Conservation (phyloP, 2,113 vertebrate genomes). For the Alouatta palliata region DNA sequence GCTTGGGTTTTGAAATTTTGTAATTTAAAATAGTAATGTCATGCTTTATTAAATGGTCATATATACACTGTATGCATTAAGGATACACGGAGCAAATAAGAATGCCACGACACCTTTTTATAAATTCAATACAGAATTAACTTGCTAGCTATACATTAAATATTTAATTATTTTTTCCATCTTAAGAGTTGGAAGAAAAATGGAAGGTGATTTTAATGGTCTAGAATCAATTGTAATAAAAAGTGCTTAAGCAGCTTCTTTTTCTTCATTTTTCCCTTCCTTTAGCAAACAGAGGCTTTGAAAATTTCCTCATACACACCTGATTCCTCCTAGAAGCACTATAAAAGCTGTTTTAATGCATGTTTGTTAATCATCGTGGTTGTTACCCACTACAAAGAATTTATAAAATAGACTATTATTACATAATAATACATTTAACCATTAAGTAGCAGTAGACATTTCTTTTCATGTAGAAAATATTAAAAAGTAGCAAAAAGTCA, state of each 20-base stretch:
- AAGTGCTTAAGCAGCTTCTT: neutral
- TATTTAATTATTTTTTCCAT: neutral
- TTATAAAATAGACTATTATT: neutral
- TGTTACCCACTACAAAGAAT: neutral
- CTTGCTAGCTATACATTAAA: neutral
- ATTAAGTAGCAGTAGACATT: neutral
- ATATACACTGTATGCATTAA: neutral
- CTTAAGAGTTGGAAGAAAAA: neutral
- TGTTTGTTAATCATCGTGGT: neutral
- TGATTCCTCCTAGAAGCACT: neutral
- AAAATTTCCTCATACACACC: neutral
- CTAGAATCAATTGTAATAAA: conserved; percentile 1
- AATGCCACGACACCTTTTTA: neutral
- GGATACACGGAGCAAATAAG: neutral
- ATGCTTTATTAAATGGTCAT: neutral
- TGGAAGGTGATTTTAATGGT: neutral
- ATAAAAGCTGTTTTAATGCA: neutral
- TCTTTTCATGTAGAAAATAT: neutral
- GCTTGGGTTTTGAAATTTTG: neutral
- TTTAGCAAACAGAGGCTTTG: neutral
- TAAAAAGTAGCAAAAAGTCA: neutral
- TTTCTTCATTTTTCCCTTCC: neutral
- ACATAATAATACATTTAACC: neutral
- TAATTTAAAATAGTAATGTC: neutral
- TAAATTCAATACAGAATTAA: neutral